These are phyloP conservation scores for Cottus gobio DNA, from an alignment of 2,113 vertebrate genomes.

Conservation along the genomic window DNA sequence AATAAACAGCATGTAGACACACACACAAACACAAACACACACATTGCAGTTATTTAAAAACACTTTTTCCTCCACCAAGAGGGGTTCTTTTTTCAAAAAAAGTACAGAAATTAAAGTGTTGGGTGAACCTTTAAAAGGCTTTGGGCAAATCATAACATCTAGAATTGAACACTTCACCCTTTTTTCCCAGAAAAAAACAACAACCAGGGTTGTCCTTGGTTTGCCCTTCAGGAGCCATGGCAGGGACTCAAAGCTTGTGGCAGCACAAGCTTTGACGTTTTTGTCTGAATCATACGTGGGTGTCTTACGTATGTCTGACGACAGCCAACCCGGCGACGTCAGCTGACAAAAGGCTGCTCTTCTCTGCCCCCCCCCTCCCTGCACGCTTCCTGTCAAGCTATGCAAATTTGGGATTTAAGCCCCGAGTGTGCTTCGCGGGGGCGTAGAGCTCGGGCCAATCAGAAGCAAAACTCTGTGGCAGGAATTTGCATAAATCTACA, in stretches of 20 bases:
- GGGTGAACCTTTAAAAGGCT: not conserved
- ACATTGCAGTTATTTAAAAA: not conserved
- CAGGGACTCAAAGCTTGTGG: not conserved
- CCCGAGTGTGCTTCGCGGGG: conserved; percentile 29
- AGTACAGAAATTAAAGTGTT: not conserved
- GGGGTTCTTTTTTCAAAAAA: conserved; percentile 19
- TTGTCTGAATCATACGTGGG: conserved; percentile 23
- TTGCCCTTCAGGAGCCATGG: conserved; percentile 32
- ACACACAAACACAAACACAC: conserved; percentile 14
- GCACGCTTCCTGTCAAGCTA: conserved; percentile 37
- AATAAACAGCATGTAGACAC: conserved; percentile 61
- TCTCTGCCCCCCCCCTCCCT: conserved; percentile 13
- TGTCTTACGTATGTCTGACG: conserved; percentile 59
- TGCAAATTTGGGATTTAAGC: conserved; percentile 61
- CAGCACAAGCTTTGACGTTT: not conserved
- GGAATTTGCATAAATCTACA: conserved; percentile 79
- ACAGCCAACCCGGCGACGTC: conserved; percentile 22
- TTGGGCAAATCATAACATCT: not conserved
- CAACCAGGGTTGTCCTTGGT: conserved; percentile 22
- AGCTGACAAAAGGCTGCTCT: conserved; percentile 16
- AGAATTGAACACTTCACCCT: not conserved
- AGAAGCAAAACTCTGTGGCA: conserved; percentile 34
- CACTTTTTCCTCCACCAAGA: not conserved
- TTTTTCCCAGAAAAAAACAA: not conserved
- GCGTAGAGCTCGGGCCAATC: conserved; percentile 60